Conservation (phyloP, 2,888 invertebrate genomes). For the Nipponacmea schrenckii region DNA sequence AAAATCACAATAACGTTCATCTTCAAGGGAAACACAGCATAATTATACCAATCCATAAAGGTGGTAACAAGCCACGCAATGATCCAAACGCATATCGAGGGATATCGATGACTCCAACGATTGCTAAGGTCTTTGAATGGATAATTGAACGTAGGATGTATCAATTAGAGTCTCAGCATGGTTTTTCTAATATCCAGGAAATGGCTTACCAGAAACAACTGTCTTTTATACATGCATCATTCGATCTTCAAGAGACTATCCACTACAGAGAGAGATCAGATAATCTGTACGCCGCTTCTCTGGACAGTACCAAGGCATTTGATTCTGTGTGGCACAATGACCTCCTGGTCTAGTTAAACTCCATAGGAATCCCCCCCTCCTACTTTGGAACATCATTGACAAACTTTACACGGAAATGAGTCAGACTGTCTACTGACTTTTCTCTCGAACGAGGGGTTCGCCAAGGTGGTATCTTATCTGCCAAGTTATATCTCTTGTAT, state of each 20-base stretch:
- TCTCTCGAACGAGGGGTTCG: slow-evolving; percentile 1
- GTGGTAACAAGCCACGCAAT: slow-evolving; percentile 12
- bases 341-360: not conserved
- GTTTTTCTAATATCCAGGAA: slow-evolving; percentile 17
- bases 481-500: not conserved
- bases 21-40: slow-evolving; percentile 7
- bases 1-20: slow-evolving; percentile 1
- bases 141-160: not conserved
- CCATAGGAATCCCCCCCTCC: not conserved
- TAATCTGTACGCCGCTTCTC: not conserved
- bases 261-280: not conserved
- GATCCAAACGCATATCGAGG: slow-evolving; percentile 11
- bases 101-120: slow-evolving; percentile 12
- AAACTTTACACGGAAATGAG: slow-evolving; percentile 4
- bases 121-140: slow-evolving; percentile 17
- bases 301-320: slow-evolving; percentile 20
- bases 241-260: slow-evolving; percentile 15
- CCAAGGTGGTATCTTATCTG: slow-evolving; percentile 10
- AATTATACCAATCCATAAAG: slow-evolving; percentile 20
- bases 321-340: slow-evolving; percentile 11
- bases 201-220: slow-evolving; percentile 20
- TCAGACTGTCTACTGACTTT: not conserved
- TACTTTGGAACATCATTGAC: not conserved
- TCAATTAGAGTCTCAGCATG: not conserved
- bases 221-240: slow-evolving; percentile 10